phyloP scores from a whole-genome alignment of 2,888 invertebrate species.

The Baronia brevicornis region DNA sequence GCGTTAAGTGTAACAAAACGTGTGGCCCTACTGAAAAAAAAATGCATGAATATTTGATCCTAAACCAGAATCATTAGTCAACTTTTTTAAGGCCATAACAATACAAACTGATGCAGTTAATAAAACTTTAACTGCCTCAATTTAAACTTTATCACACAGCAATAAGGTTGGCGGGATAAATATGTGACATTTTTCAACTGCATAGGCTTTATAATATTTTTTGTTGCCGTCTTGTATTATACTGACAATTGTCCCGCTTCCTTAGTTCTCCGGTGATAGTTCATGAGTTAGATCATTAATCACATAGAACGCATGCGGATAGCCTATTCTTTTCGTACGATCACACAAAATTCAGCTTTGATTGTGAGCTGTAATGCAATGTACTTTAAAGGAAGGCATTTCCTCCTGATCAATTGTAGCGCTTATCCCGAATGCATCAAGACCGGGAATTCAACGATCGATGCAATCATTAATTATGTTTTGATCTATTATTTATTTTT shows the following conservation, averaged over 20 bases:
- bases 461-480: conserved; percentile 52
- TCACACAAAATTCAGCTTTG: conserved; percentile 59
- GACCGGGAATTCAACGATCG: conserved; percentile 25
- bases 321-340: conserved; percentile 48
- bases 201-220: conserved; percentile 28
- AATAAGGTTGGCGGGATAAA: conserved; percentile 18
- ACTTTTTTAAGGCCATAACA: conserved; percentile 48
- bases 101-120: conserved; percentile 4
- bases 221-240: conserved; percentile 46
- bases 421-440: conserved; percentile 25
- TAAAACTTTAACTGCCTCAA: conserved; percentile 10
- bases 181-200: conserved; percentile 8
- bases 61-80: conserved; percentile 74
- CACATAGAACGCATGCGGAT: conserved; percentile 59
- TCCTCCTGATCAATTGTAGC: conserved; percentile 24
- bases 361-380: conserved; percentile 55
- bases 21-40: conserved; percentile 48
- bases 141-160: conserved; percentile 26
- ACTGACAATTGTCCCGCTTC: conserved; percentile 55
- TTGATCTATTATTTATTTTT: conserved; percentile 63
- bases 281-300: conserved; percentile 66
- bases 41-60: conserved; percentile 70
- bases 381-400: conserved; percentile 40
- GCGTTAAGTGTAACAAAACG: conserved; percentile 72
- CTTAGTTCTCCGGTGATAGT: conserved; percentile 52